phyloP scores from a whole-genome alignment of 2,113 vertebrate species.

The Malurus alboscapulatus region DNA sequence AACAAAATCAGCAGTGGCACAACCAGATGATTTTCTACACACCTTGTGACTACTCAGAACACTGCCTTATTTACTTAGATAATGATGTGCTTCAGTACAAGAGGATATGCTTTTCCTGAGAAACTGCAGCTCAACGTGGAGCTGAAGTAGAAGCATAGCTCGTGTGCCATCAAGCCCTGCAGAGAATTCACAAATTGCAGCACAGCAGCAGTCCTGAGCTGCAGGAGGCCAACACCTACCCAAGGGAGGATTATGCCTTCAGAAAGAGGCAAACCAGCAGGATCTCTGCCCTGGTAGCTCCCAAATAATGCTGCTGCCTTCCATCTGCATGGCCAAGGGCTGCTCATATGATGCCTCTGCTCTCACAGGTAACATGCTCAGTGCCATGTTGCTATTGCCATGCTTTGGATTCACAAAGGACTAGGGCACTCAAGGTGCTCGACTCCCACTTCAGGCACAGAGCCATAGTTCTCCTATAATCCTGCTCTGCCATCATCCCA shows the following conservation, averaged over 20 bases:
- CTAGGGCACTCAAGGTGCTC: background rate
- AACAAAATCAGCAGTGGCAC: background rate
- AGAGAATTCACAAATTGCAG: background rate
- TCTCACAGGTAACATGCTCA: background rate
- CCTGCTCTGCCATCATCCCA: background rate
- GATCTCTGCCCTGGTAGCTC: background rate
- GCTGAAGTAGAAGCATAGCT: background rate
- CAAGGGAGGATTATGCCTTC: background rate
- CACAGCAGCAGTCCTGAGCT: background rate
- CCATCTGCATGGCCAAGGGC: too few species aligned
- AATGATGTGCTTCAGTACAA: background rate
- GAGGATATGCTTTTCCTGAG: background rate
- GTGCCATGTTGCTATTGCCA: background rate
- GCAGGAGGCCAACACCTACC: background rate
- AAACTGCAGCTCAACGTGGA: accelerated
- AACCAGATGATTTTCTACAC: background rate
- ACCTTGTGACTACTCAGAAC: background rate
- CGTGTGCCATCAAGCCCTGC: accelerated
- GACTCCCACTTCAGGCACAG: background rate
- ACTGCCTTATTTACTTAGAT: background rate
- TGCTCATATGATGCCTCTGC: background rate
- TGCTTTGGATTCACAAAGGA: background rate
- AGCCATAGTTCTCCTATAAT: background rate
- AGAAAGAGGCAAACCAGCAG: background rate
- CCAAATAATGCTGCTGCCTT: too few species aligned